Conservation (phyloP, 2,797 vertebrate genomes). For the Pteropus rufus region DNA sequence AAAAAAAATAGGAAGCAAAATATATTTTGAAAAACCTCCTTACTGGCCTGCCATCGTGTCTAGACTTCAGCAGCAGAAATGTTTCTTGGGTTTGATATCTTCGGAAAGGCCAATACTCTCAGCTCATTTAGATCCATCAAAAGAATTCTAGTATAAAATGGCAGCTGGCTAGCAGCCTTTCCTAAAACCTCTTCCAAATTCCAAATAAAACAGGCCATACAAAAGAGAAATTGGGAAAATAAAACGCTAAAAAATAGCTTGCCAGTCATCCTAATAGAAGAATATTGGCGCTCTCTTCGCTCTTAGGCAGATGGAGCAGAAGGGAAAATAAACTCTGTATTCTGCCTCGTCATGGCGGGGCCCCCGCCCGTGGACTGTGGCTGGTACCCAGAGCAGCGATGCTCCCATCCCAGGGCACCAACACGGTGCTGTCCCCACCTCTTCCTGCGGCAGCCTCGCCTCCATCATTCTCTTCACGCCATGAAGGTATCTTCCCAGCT, state of each 20-base stretch:
- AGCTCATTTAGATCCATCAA: background rate
- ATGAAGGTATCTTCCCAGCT: background rate
- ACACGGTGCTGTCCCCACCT: rapidly evolving
- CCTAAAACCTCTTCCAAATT: background rate
- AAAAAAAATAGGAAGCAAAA: background rate
- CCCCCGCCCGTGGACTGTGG: background rate
- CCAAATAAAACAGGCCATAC: background rate
- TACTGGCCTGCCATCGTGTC: background rate
- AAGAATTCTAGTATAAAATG: background rate
- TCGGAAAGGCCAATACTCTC: background rate
- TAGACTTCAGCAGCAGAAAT: rapidly evolving
- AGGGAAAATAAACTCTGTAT: background rate
- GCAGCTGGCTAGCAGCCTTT: background rate
- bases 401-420: background rate
- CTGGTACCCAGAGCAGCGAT: background rate
- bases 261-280: background rate
- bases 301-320: background rate
- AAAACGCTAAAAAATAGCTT: background rate
- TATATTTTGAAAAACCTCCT: too few species aligned
- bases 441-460: rapidly evolving
- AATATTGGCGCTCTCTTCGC: background rate
- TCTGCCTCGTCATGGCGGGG: rapidly evolving
- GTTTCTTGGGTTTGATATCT: background rate
- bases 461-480: background rate
- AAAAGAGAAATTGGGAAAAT: background rate